These are phyloP conservation scores for Theristicus caerulescens DNA, from an alignment of 2,113 vertebrate genomes.

Conservation along the genomic window DNA sequence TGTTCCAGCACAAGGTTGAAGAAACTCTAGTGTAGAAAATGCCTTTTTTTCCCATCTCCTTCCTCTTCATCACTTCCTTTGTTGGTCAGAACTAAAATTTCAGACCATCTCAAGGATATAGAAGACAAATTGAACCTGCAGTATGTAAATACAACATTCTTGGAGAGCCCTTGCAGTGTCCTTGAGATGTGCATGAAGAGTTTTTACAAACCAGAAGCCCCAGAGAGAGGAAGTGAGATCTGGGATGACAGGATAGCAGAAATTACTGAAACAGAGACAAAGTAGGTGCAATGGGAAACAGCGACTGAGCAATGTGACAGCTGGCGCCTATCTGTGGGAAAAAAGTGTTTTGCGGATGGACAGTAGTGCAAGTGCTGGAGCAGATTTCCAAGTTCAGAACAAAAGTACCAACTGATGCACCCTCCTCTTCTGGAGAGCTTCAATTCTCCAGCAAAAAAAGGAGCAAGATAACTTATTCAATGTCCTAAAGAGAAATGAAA, in stretches of 20 bases:
- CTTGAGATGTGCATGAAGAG: background rate
- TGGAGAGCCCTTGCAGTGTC: background rate
- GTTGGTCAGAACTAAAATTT: background rate
- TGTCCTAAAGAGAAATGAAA: background rate
- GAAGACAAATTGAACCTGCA: background rate
- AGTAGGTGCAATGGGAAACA: background rate
- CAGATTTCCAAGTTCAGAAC: background rate
- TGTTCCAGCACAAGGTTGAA: background rate
- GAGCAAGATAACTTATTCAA: background rate
- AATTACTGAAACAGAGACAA: background rate
- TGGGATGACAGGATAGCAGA: background rate
- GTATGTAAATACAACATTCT: background rate
- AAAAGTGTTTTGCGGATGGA: background rate
- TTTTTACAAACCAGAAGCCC: background rate
- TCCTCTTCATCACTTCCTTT: background rate
- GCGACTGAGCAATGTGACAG: background rate
- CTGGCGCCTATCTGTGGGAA: background rate
- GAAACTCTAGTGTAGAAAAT: background rate
- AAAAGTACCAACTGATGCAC: background rate
- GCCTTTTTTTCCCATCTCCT: background rate
- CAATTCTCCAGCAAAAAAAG: background rate
- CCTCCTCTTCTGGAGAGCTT: background rate
- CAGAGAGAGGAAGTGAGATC: background rate
- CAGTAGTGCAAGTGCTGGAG: background rate
- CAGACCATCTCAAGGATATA: background rate